Conservation (phyloP, 2,888 invertebrate species). For the Dolichomitus sp. region DNA sequence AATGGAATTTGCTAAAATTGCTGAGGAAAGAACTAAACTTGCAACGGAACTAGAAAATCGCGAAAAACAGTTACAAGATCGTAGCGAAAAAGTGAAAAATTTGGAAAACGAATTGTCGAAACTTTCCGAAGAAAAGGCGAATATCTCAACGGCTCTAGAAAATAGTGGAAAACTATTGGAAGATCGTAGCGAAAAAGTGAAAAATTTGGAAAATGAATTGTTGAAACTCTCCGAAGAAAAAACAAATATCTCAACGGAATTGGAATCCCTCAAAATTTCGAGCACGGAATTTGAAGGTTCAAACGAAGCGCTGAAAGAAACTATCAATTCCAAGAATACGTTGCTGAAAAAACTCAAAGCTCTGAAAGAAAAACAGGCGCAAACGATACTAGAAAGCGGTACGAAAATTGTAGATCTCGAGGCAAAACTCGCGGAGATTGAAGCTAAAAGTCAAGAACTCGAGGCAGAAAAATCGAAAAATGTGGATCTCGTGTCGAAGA, state of each 20-base stretch:
- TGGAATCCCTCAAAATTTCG: constrained; percentile 19
- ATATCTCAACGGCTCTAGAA: constrained; percentile 51
- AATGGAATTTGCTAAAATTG: not conserved
- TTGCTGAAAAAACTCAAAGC: constrained; percentile 86
- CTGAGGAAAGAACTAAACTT: constrained; percentile 9
- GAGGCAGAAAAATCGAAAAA: constrained; percentile 39
- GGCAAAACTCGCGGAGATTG: not conserved
- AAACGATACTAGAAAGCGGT: constrained; percentile 86
- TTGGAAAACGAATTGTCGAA: constrained; percentile 78
- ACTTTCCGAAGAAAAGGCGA: constrained; percentile 4
- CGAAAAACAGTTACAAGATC: constrained; percentile 70
- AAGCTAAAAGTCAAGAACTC: constrained; percentile 19
- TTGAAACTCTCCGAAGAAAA: constrained; percentile 43
- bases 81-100: constrained; percentile 83
- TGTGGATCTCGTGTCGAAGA: constrained; percentile 29
- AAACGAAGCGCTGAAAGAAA: constrained; percentile 77
- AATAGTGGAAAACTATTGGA: constrained; percentile 85
- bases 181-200: constrained; percentile 84
- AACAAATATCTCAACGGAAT: constrained; percentile 1
- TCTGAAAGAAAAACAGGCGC: constrained; percentile 86
- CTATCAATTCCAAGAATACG: constrained; percentile 72
- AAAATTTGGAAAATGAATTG: constrained; percentile 36
- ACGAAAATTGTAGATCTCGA: constrained; percentile 60
- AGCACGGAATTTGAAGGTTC: constrained; percentile 35
- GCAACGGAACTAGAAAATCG: constrained; percentile 62